Evolutionary conservation across 2,797 vertebrate species (phyloP), one percentile per base, ranked within the genome.

Genomic region (Phoebastria nigripes): DNA sequence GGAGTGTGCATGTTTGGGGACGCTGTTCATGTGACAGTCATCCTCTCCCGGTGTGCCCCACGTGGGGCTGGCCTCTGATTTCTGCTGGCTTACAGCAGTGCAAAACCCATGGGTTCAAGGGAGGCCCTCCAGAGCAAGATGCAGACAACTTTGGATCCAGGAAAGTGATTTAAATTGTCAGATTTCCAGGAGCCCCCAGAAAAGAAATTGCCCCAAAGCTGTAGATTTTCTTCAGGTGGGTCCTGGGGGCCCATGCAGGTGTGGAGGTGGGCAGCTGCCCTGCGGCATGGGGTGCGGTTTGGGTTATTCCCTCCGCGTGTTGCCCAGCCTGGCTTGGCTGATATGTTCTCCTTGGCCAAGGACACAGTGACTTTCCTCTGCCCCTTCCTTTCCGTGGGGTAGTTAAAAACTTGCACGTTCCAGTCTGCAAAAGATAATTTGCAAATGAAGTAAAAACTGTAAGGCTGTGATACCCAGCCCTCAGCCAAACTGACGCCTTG

Each of bases 221-320:
- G 20, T 12, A 54, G 28, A 31, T 6, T 62, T 91, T 58, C 42
- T 76, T 85, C 59, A 42, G 16, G 9, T 46, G 15, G 3, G 2
- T 80, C 13, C 12, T 2, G 4, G 56, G 33, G 9, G 8, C 25
- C 16, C 6, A 14, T 39, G 49, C 5, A 31, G 39, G 3, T 13
- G 8, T 81, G 67, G 37, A 73, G 35, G 25, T 59, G 46, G 29
- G 12, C 26, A 82, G 28, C 20, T 82, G n/a, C 21, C 28, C 35
- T 35, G 2, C 8, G 25, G 3, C 31, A 24, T 2, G 11, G 8
- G 12, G 19, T 82, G 9, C 29, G 61, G 35, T 69, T 73, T 28
- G 20, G 12, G 10, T 71, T 62, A 54, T 83, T 88, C 52, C 37
- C 8, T 63, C 22, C 1, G 0, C 1, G 0, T 4, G 4, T 72